Base-by-base conservation (phyloP, 2,113 vertebrate genomes). In the Tretioscincus oriximinensis region DNA sequence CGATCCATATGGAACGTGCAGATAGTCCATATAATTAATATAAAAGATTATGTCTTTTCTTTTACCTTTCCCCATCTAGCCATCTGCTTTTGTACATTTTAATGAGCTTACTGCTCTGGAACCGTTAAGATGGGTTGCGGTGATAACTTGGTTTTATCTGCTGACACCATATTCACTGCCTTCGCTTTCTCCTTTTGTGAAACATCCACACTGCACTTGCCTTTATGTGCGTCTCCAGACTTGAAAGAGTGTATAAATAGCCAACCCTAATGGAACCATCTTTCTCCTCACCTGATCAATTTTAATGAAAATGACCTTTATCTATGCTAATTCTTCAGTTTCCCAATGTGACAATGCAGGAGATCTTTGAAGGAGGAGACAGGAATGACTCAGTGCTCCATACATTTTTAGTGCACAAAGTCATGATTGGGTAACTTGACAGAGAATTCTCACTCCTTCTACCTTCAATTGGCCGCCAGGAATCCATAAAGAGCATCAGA, bases 241-340 rank as follows among this genome's bases (percentile, higher is more conserved):
- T 16, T 35, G 16, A 18, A 26, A 6, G 45, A 28, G 22, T 18
- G 67, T 65, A 76, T 58, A 79, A 78, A 86, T 41, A 82, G 26
- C 21, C 64, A 58, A 54, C 29, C 65, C 22, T 64, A 29, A 24
- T 20, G 67, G 51, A 73, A 71, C 7, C 21, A 45, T 74, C 64
- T 78, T 66, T 31, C 45, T 60, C 66, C 64, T 76, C 70, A 78
- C 64, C 61, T 31, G 24, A 65, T 65, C 35, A 72, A 79, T 79
- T 86, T 86, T 75, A 78, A 86, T 79, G 66, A 69, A 81, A 79
- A 61, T 71, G 63, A 66, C 76, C 76, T 80, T 86, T 82, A 75
- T 71, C 70, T 82, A 81, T 84, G 77, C 54, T 64, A 84, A 84
- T 84, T 65, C 67, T 11, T 24, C n/a, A 12, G 22, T 58, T 47